Percentiles rank a stretch among this genome's conserved stretches.
phyloP scores from a whole-genome alignment of 2,113 vertebrate genomes.

The Odocoileus virginianus region DNA sequence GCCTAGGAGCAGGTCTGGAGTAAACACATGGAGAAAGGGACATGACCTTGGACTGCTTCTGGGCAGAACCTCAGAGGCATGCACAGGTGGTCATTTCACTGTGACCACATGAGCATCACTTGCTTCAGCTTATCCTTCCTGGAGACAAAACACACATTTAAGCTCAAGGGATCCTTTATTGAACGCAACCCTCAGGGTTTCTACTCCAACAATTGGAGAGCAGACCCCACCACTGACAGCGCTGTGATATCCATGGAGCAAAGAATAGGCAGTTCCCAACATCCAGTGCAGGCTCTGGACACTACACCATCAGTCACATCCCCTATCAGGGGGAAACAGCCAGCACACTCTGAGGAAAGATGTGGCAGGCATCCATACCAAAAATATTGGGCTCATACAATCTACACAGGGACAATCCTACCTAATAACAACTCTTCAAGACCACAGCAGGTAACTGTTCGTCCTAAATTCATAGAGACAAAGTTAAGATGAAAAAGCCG shows the following conservation, averaged over 20 bases:
- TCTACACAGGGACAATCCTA: not conserved
- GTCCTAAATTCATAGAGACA: not conserved
- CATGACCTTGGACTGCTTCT: not conserved
- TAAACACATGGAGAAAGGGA: not conserved
- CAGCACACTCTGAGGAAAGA: not conserved
- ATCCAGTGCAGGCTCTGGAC: not conserved
- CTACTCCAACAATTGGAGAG: not conserved
- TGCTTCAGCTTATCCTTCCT: not conserved
- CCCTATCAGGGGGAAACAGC: not conserved
- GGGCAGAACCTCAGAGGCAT: not conserved
- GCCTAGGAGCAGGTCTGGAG: not conserved
- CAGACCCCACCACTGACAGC: not conserved
- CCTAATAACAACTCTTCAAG: not conserved
- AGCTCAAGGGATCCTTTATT: not conserved
- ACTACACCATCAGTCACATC: not conserved
- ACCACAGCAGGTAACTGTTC: not conserved
- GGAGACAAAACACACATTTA: not conserved
- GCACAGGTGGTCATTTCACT: not conserved
- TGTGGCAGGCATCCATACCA: not conserved
- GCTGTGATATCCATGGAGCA: not conserved
- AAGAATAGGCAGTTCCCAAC: not conserved
- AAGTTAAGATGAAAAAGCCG: not conserved
- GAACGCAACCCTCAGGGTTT: not conserved
- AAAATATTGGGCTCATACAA: not conserved
- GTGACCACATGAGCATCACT: not conserved